Evolutionary conservation across 2,113 vertebrate species (phyloP).

Genomic region (Malurus elegans): DNA sequence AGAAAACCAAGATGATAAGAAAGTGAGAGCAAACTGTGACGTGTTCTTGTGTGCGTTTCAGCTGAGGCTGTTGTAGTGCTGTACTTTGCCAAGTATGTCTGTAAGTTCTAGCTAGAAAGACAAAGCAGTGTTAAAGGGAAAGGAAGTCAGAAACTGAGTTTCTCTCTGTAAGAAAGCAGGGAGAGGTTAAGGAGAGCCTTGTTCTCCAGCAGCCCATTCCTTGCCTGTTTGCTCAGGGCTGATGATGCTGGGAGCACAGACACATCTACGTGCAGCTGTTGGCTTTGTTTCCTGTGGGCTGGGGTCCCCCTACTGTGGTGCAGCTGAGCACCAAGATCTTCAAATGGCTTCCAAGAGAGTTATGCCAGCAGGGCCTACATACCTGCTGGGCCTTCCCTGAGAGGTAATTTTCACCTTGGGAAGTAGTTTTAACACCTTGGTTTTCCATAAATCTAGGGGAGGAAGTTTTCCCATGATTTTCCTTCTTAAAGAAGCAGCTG

Average conservation of each 20-base stretch:
- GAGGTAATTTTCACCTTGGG: background rate
- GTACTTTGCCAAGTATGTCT: background rate
- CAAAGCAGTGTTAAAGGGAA: background rate
- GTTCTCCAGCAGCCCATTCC: background rate
- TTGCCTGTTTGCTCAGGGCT: background rate
- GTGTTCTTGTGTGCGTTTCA: background rate
- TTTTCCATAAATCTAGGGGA: background rate
- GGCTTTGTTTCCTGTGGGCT: background rate
- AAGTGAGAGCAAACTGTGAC: background rate
- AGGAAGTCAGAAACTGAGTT: background rate
- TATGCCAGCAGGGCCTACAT: background rate
- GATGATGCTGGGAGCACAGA: background rate
- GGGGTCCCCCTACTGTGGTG: fast-evolving
- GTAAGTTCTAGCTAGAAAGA: background rate
- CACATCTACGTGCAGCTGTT: background rate
- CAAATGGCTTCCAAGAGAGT: background rate
- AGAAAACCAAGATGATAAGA: background rate
- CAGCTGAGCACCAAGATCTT: background rate
- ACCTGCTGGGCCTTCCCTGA: background rate
- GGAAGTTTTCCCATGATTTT: background rate
- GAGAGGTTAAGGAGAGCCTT: background rate
- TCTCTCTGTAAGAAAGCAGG: background rate
- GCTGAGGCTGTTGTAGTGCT: background rate
- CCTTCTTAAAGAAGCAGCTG: background rate
- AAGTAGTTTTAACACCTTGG: background rate